A percentile compares a stretch with the other conserved stretches of the same genome.
Conservation (phyloP, 2,888 invertebrate genomes). For the Philereme vetulata region DNA sequence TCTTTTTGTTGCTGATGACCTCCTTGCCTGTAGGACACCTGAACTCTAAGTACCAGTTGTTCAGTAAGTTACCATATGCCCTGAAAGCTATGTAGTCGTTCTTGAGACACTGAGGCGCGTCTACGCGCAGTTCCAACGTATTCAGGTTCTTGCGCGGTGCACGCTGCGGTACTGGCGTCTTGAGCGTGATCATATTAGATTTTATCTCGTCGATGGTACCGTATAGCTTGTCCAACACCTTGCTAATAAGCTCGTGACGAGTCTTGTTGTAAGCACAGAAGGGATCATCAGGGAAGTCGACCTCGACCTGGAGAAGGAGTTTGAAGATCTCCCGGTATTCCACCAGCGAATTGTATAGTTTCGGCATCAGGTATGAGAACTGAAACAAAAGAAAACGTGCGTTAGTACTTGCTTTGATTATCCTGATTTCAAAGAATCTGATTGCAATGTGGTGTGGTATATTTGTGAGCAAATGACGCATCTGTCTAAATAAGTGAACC, state of each 20-base stretch:
- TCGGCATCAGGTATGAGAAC: constrained; percentile 82
- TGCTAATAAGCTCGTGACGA: constrained; percentile 65
- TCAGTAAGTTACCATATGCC: constrained; percentile 83
- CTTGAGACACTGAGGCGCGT: constrained; percentile 80
- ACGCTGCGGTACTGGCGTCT: constrained; percentile 60
- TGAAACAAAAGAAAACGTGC: constrained; percentile 73
- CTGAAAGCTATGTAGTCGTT: constrained; percentile 85
- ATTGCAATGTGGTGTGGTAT: constrained; percentile 22
- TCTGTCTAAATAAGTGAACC: constrained; percentile 22
- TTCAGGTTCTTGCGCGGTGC: constrained; percentile 69
- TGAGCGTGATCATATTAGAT: constrained; percentile 68
- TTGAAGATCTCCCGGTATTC: constrained; percentile 70
- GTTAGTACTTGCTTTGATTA: constrained; percentile 35
- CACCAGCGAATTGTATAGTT: constrained; percentile 78
- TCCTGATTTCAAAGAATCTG: constrained; percentile 22
- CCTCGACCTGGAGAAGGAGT: constrained; percentile 60
- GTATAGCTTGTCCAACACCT: constrained; percentile 71
- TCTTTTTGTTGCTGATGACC: constrained; percentile 48
- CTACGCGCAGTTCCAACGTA: constrained; percentile 65
- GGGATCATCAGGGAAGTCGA: constrained; percentile 70
- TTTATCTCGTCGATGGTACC: constrained; percentile 84
- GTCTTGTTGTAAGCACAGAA: constrained; percentile 71
- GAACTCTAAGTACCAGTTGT: constrained; percentile 83
- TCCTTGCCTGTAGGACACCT: constrained; percentile 66
- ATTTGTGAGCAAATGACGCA: constrained; percentile 24